Base-by-base conservation (phyloP, 2,113 vertebrate genomes). In the Phycodurus eques region DNA sequence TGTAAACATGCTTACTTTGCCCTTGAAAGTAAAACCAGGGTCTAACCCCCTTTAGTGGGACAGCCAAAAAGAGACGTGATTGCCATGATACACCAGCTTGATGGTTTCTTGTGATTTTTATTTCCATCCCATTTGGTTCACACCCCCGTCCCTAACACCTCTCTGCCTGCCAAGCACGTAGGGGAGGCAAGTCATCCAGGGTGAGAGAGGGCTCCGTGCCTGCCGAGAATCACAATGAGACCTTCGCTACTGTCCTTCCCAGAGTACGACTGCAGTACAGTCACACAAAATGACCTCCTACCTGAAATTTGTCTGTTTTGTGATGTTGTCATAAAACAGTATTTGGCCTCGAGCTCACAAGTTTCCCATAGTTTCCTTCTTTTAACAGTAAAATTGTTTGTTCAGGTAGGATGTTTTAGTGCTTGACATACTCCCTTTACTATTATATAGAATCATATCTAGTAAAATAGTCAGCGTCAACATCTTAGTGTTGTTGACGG, bases 221-320 rank as follows among this genome's bases (percentile, higher is more conserved):
- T 89, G 89, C 87, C 79, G 90, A 87, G 89, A 93, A 92, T 92
- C 83, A 87, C 87, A 92, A 93, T 90, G 83, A 89, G 88, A 83
- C 83, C 72, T 80, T 88, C 56, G 39, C 33, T 27, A 22, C 71
- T 72, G 82, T 84, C 77, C 83, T 87, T 86, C 73, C 70, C 68
- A 61, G 64, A 78, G 57, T 59, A 62, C 43, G 65, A 39, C 83
- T 79, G 74, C 71, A 80, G 71, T 84, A 82, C 76, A 84, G 81
- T 83, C 71, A 75, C 73, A 43, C 62, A 64, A 43, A 78, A 49
- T 46, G 73, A 35, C 60, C 54, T 67, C 59, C 71, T 61, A 35
- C 42, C 49, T 67, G 20, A 68, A 66, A 66, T 67, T 39, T 7
- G 39, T 31, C 42, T 39, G 44, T 27, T 39, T 20, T 77, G 17